A percentile compares a stretch with the other conserved stretches of the same genome.
Evolutionary conservation across 92 coral and sea anemone genomes (phyloP).

Genomic region (Phenganax stokvisi): DNA sequence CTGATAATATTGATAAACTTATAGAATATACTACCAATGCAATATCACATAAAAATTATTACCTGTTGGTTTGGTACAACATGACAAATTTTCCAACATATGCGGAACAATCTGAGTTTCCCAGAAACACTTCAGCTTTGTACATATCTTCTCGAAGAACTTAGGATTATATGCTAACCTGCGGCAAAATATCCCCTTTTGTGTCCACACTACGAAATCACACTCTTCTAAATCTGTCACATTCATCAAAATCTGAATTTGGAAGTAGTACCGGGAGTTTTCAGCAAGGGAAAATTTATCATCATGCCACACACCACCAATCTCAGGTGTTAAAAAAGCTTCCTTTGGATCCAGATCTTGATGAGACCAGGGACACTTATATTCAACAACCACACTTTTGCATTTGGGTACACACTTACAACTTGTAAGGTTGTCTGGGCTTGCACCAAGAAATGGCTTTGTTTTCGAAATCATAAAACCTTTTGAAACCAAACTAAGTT

Average conservation of each 20-base stretch:
- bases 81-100: not conserved
- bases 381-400: constrained; percentile 48
- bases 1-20: too few relatives aligned
- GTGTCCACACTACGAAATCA: constrained; percentile 9
- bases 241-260: constrained; percentile 5
- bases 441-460: constrained; percentile 55
- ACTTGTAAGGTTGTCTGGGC: constrained; percentile 51
- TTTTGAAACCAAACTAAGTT: constrained; percentile 57
- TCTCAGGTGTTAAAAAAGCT: constrained; percentile 65
- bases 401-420: constrained; percentile 51
- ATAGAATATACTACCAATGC: too few relatives aligned
- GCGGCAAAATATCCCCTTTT: constrained; percentile 12
- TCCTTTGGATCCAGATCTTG: constrained; percentile 60
- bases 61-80: not conserved
- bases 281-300: constrained; percentile 53
- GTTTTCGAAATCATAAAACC: constrained; percentile 58
- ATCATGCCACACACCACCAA: constrained; percentile 57
- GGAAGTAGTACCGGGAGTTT: constrained; percentile 53
- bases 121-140: not conserved
- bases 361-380: constrained; percentile 65
- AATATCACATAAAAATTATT: too few relatives aligned
- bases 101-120: not conserved
- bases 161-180: not conserved
- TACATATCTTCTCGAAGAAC: not conserved
- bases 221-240: not conserved